Conservation (phyloP, 2,888 invertebrate species). For the Melinopterus prodromus region DNA sequence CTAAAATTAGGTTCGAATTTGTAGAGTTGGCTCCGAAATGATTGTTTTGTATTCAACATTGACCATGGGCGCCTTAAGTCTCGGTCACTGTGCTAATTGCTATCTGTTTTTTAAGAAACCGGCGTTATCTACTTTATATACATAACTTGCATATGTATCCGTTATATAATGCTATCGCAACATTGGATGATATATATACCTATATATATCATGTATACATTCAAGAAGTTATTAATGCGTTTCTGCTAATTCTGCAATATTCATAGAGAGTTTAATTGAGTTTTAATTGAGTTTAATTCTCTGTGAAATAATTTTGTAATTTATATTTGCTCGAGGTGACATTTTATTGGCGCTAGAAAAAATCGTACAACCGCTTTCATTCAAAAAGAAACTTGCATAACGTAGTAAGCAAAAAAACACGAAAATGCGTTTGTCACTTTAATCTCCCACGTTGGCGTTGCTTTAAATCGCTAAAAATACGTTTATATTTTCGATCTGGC, state of each 20-base stretch:
- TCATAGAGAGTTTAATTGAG: no score
- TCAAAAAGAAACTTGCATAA: neutral
- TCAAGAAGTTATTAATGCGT: no score
- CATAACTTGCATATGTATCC: neutral
- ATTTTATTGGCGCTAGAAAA: neutral
- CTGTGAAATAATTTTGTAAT: neutral
- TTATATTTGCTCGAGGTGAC: neutral
- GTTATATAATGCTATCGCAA: neutral
- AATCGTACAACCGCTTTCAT: neutral
- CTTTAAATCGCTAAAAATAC: constrained; percentile 7
- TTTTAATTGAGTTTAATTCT: no score
- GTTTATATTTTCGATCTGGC: neutral
- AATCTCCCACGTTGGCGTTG: constrained; percentile 5
- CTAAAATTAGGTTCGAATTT: neutral
- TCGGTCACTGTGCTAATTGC: neutral
- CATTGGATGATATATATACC: neutral
- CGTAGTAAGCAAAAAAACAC: neutral
- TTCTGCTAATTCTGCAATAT: no score
- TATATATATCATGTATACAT: no score
- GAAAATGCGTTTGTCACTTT: neutral
- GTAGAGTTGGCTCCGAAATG: neutral
- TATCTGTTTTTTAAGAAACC: neutral
- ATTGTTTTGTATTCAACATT: neutral
- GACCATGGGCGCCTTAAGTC: neutral
- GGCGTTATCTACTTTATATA: neutral